Conservation (phyloP, 2,113 vertebrate genomes). For the Zeus faber region DNA sequence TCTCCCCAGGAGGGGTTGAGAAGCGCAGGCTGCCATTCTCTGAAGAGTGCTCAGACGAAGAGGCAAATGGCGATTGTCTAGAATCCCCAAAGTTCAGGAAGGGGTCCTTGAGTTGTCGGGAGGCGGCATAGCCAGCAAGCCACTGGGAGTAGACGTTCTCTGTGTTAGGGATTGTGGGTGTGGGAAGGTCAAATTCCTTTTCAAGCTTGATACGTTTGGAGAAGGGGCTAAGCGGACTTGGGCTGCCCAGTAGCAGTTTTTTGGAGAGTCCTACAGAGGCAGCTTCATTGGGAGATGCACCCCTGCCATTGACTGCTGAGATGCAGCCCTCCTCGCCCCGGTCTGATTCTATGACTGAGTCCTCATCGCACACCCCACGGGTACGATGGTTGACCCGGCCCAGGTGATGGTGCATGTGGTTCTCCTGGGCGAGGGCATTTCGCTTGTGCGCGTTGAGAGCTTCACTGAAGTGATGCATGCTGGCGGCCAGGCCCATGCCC, state of each 20-base stretch:
- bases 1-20: constrained; percentile 95
- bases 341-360: constrained; percentile 91
- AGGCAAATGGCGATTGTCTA: constrained; percentile 99
- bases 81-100: constrained; percentile 98
- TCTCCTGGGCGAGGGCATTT: constrained; percentile 85
- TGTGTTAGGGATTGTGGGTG: constrained; percentile 94
- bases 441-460: constrained; percentile 96
- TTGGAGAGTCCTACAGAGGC: constrained; percentile 94
- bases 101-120: constrained; percentile 98
- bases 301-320: constrained; percentile 86
- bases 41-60: constrained; percentile 97
- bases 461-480: constrained; percentile 99
- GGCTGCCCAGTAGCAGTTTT: constrained; percentile 97
- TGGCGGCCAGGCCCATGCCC: constrained; percentile 93
- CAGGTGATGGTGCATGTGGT: constrained; percentile 81
- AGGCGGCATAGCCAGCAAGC: constrained; percentile 96
- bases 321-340: constrained; percentile 86
- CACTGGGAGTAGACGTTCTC: constrained; percentile 99
- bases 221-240: constrained; percentile 96
- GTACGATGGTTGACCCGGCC: constrained; percentile 39
- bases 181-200: constrained; percentile 97
- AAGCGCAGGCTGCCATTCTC: constrained; percentile 99
- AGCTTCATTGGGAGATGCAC: constrained; percentile 93
- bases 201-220: constrained; percentile 99
- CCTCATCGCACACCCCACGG: constrained; percentile 89